phyloP scores from a whole-genome alignment of 2,888 invertebrate genomes.

The Unio delphinus region DNA sequence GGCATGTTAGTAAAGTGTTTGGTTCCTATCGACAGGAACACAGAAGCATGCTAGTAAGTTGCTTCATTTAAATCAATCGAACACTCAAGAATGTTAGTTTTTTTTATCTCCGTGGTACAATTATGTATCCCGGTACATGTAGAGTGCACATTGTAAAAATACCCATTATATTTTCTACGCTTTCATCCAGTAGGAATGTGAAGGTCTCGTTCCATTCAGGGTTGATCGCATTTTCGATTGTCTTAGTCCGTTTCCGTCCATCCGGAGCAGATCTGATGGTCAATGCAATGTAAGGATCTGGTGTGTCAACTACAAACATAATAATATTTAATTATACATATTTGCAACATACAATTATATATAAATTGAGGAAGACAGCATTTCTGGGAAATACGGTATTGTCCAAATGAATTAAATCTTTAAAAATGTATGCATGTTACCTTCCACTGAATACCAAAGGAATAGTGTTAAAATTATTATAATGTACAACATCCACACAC shows the following conservation, averaged over 20 bases:
- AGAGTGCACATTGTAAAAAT: slow-evolving; percentile 22
- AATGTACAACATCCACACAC: no score
- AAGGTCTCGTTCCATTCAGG: slow-evolving; percentile 72
- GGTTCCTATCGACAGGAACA: no score
- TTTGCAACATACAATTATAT: neutral
- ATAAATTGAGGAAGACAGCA: neutral
- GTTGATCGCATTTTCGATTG: slow-evolving; percentile 66
- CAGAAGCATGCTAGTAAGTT: no score
- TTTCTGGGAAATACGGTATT: neutral
- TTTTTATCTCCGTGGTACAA: no score
- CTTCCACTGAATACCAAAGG: no score
- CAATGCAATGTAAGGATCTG: slow-evolving; percentile 71
- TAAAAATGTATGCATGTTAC: no score
- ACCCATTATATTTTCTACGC: slow-evolving; percentile 65
- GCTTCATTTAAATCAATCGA: no score
- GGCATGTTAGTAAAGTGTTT: no score
- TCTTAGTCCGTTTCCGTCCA: slow-evolving; percentile 65
- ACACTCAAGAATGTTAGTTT: no score
- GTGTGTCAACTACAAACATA: slow-evolving; percentile 66
- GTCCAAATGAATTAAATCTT: no score
- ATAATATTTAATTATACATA: neutral
- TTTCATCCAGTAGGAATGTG: slow-evolving; percentile 67
- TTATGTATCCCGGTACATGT: no score
- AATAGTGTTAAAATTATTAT: no score
- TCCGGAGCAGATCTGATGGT: slow-evolving; percentile 68